Percentiles rank a stretch among this genome's conserved stretches.
phyloP scores from a whole-genome alignment of 2,797 vertebrate species.

The Brachymystax lenok region DNA sequence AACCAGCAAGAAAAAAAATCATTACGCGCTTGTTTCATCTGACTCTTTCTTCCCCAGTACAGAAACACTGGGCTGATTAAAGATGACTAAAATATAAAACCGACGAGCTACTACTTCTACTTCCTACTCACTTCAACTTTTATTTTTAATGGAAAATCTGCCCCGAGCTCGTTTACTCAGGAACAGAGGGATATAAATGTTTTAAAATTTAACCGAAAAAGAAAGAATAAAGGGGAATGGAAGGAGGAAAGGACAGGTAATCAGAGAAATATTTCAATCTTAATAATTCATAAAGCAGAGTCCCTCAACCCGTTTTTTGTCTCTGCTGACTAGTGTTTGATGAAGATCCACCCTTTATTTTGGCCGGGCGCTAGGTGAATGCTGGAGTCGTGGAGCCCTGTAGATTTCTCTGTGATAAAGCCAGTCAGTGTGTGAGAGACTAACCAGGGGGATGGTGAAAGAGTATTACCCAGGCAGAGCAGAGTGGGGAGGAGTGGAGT shows the following conservation, averaged over 20 bases:
- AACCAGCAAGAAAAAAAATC: slow-evolving; percentile 64
- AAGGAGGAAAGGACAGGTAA: slow-evolving; percentile 77
- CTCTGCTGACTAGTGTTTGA: slow-evolving; percentile 80
- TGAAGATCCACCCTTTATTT: slow-evolving; percentile 80
- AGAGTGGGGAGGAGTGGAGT: slow-evolving; percentile 28
- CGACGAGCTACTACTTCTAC: slow-evolving; percentile 52
- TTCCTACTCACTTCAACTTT: slow-evolving; percentile 75
- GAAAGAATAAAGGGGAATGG: slow-evolving; percentile 72
- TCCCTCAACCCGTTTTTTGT: slow-evolving; percentile 74
- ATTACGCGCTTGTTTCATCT: slow-evolving; percentile 78
- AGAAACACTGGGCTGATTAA: slow-evolving; percentile 78
- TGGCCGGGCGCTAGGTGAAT: slow-evolving; percentile 71
- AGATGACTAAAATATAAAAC: slow-evolving; percentile 78
- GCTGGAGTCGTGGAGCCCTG: slow-evolving; percentile 42
- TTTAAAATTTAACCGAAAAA: slow-evolving; percentile 78
- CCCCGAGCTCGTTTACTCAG: slow-evolving; percentile 80
- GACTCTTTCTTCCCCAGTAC: slow-evolving; percentile 67
- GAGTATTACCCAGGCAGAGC: slow-evolving; percentile 50
- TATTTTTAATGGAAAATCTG: slow-evolving; percentile 86
- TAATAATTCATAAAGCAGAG: slow-evolving; percentile 85
- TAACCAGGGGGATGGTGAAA: slow-evolving; percentile 50
- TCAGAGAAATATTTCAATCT: slow-evolving; percentile 86
- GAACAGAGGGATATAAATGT: slow-evolving; percentile 85
- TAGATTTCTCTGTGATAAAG: slow-evolving; percentile 69
- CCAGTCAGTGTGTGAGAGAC: slow-evolving; percentile 49